Evolutionary conservation across 2,113 vertebrate species (phyloP).

Genomic region (Lampris incognitus): DNA sequence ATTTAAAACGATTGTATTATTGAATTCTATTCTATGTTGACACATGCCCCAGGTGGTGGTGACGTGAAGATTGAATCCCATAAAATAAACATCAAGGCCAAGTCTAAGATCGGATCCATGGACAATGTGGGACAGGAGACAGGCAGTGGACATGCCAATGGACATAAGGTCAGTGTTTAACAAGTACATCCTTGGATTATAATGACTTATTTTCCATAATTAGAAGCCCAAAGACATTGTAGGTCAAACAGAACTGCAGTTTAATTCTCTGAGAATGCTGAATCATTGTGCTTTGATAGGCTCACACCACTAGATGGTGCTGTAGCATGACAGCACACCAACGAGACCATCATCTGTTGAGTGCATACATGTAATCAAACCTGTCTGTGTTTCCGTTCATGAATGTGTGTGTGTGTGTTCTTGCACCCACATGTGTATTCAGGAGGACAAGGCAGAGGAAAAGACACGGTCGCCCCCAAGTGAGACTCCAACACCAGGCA

Average conservation of each 20-base stretch:
- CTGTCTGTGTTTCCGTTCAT: constrained; percentile 13
- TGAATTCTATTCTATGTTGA: neutral
- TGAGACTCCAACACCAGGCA: constrained; percentile 74
- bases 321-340: neutral
- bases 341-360: neutral
- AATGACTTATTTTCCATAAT: no score
- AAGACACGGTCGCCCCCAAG: constrained; percentile 79
- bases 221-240: no score
- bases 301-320: constrained; percentile 57
- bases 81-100: constrained; percentile 90
- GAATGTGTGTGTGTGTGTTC: neutral
- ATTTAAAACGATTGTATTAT: neutral
- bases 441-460: constrained; percentile 85
- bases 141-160: constrained; percentile 77
- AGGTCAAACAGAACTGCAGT: neutral
- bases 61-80: constrained; percentile 92
- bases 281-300: constrained; percentile 50
- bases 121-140: constrained; percentile 86
- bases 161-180: constrained; percentile 84
- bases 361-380: neutral
- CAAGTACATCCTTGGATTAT: no score
- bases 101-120: constrained; percentile 90
- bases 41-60: constrained; percentile 84
- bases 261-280: constrained; percentile 28
- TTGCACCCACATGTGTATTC: constrained; percentile 43